Evolutionary conservation across 2,888 invertebrate species (phyloP).

Genomic region (Drosophila fulvimacula): DNA sequence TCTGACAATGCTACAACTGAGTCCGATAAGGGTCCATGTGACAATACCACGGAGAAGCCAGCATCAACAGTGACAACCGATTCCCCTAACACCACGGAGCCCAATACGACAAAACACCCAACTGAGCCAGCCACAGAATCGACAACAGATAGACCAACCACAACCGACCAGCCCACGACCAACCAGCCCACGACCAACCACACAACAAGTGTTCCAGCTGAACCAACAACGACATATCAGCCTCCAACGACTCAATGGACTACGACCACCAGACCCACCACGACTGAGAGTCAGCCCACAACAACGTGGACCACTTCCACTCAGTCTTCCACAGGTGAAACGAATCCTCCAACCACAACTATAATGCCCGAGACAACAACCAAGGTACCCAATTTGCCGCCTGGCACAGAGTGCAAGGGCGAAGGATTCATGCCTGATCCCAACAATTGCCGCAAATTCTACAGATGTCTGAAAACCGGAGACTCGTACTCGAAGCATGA

Average conservation of each 20-base stretch:
- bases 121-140: constrained; percentile 28
- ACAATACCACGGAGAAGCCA: constrained; percentile 32
- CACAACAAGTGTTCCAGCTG: constrained; percentile 14
- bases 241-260: constrained; percentile 14
- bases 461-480: constrained; percentile 86
- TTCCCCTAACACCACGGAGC: constrained; percentile 32
- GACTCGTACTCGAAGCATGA: constrained; percentile 84
- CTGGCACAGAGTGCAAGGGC: constrained; percentile 85
- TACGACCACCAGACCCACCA: constrained; percentile 35
- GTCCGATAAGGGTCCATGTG: constrained; percentile 48
- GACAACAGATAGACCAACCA: constrained; percentile 16
- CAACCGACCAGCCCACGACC: constrained; percentile 13
- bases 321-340: constrained; percentile 23
- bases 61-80: constrained; percentile 37
- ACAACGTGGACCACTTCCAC: constrained; percentile 24
- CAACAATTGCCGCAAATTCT: constrained; percentile 87
- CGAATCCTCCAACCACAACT: constrained; percentile 53
- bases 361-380: constrained; percentile 61
- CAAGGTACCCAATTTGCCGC: constrained; percentile 75
- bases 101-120: constrained; percentile 23
- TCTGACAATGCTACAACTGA: constrained; percentile 44
- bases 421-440: constrained; percentile 89
- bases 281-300: constrained; percentile 23
- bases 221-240: constrained; percentile 24
- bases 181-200: constrained; percentile 3